phyloP scores from a whole-genome alignment of 2,888 invertebrate genomes.

The Blastobasis lacticolella region DNA sequence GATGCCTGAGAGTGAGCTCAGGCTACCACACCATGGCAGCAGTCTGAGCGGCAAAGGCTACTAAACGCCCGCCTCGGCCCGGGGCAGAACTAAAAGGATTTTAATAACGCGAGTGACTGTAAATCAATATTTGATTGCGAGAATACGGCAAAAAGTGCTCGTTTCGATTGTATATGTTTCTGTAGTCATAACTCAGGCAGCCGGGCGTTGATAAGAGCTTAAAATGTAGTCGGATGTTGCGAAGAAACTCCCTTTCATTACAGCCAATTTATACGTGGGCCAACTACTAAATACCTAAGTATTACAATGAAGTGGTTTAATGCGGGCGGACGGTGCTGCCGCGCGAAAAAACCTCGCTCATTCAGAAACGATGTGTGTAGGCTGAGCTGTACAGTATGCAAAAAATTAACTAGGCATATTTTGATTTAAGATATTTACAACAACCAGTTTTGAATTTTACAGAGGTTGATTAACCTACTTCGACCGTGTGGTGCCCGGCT shows the following conservation, averaged over 20 bases:
- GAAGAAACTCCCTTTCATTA: slow-evolving; percentile 42
- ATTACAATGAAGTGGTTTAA: slow-evolving; percentile 56
- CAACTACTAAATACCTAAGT: slow-evolving; percentile 55
- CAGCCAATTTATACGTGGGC: slow-evolving; percentile 46
- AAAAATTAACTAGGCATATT: slow-evolving; percentile 5
- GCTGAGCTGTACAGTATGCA: slow-evolving; percentile 10
- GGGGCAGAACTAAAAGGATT: slow-evolving; percentile 40
- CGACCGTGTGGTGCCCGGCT: too few species aligned
- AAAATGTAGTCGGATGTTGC: slow-evolving; percentile 42
- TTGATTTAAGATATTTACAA: too few species aligned
- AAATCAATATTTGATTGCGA: slow-evolving; percentile 65
- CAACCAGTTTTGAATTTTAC: too few species aligned
- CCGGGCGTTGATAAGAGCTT: slow-evolving; percentile 44
- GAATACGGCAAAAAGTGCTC: slow-evolving; percentile 42
- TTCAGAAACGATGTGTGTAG: slow-evolving; percentile 34
- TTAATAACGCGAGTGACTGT: slow-evolving; percentile 45
- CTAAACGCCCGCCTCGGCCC: not conserved
- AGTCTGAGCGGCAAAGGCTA: too few species aligned
- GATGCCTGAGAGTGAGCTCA: too few species aligned
- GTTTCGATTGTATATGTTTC: slow-evolving; percentile 9
- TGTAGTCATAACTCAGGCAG: slow-evolving; percentile 37
- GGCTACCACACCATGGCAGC: too few species aligned
- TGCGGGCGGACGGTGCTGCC: slow-evolving; percentile 33
- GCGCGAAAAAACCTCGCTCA: slow-evolving; percentile 30
- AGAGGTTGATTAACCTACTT: too few species aligned